A percentile compares a stretch with the other conserved stretches of the same genome.
Conservation (phyloP, 2,797 vertebrate species). For the Numenius phaeopus region DNA sequence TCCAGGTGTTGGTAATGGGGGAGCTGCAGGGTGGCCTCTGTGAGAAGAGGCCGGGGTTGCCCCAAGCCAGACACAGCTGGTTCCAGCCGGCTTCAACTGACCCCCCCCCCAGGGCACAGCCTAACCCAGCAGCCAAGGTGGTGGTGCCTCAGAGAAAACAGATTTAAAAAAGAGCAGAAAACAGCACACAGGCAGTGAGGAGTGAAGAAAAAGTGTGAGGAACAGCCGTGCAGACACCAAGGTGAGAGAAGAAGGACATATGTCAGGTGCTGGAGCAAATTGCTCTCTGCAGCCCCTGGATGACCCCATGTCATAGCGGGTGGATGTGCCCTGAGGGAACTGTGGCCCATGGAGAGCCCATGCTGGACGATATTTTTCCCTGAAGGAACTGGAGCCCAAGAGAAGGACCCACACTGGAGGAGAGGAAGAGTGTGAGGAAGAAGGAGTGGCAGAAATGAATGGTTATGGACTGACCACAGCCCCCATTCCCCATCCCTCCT, state of each 20-base stretch:
- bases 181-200: not conserved
- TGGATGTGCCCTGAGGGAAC: not conserved
- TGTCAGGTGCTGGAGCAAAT: no score
- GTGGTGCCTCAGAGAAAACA: accelerated
- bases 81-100: accelerated
- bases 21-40: accelerated
- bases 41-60: accelerated
- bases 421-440: not conserved
- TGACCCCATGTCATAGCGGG: accelerated
- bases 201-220: not conserved
- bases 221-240: not conserved
- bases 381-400: not conserved
- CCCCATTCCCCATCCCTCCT: not conserved
- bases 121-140: not conserved
- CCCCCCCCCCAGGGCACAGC: accelerated
- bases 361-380: not conserved
- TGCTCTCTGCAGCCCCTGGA: no score
- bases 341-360: no score
- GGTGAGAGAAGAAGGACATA: not conserved
- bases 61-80: accelerated
- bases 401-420: not conserved
- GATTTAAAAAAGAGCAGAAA: not conserved
- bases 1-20: accelerated
- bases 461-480: not conserved
- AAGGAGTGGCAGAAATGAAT: not conserved